Evolutionary conservation across 1,140 invertebrate genomes (phyloP).

Genomic region (Listronotus bonariensis): DNA sequence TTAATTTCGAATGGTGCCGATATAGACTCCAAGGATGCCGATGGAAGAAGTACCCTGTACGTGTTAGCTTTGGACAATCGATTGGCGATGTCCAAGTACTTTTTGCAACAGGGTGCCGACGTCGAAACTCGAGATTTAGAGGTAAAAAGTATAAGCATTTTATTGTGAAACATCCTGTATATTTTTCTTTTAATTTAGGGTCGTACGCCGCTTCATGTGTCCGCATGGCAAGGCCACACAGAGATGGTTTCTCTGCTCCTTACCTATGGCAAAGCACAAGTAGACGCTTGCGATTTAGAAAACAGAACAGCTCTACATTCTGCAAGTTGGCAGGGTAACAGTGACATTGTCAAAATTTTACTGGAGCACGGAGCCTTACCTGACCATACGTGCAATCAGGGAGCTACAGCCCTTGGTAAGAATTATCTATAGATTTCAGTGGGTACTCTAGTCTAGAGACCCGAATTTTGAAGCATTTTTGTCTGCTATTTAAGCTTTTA

Average conservation of each 20-base stretch:
- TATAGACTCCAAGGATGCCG: slow-evolving; percentile 88
- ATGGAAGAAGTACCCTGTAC: slow-evolving; percentile 89
- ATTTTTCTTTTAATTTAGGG: slow-evolving; percentile 59
- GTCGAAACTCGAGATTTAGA: slow-evolving; percentile 88
- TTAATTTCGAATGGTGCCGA: slow-evolving; percentile 80
- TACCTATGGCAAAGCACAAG: slow-evolving; percentile 72
- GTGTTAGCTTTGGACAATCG: slow-evolving; percentile 90
- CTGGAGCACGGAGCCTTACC: slow-evolving; percentile 78
- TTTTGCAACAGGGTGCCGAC: slow-evolving; percentile 80
- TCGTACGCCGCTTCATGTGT: slow-evolving; percentile 88
- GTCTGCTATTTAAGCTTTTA: too few species aligned
- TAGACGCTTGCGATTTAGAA: slow-evolving; percentile 90
- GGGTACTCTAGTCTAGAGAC: too few species aligned
- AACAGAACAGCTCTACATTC: slow-evolving; percentile 88
- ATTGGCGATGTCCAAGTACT: slow-evolving; percentile 79
- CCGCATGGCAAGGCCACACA: slow-evolving; percentile 92
- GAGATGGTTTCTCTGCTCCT: slow-evolving; percentile 89
- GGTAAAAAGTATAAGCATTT: slow-evolving; percentile 56
- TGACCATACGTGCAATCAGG: slow-evolving; percentile 91
- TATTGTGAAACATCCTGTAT: too few species aligned
- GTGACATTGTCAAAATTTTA: slow-evolving; percentile 80
- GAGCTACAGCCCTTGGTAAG: slow-evolving; percentile 84
- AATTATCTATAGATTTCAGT: too few species aligned
- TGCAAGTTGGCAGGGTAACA: slow-evolving; percentile 94
- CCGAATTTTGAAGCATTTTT: too few species aligned